Conservation (phyloP, 1,140 invertebrate species). For the Aphis gossypii region DNA sequence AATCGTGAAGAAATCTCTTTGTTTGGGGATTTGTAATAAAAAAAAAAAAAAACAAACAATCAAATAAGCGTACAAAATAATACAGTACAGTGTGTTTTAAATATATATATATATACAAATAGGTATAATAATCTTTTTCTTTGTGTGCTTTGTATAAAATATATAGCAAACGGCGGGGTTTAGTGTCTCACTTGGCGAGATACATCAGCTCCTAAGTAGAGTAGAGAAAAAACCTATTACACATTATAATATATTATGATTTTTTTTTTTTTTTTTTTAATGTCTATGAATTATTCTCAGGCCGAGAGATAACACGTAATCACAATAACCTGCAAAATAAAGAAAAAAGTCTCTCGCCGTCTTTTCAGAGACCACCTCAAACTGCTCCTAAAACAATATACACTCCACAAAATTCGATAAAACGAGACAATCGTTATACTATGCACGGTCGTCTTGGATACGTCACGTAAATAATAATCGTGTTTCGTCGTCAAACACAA, state of each 20-base stretch:
- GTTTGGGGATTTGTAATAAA: not conserved
- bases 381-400: not conserved
- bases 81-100: not conserved
- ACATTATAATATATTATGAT: not conserved
- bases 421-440: conserved; percentile 40
- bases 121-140: conserved; percentile 11
- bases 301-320: not conserved
- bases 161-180: not conserved
- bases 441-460: conserved; percentile 45
- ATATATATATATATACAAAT: not conserved
- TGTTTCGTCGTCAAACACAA: conserved; percentile 12
- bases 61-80: not conserved
- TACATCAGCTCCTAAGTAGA: not conserved
- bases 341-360: not conserved
- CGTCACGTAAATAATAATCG: conserved; percentile 47
- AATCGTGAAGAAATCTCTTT: conserved; percentile 8
- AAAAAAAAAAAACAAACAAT: not conserved
- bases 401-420: not conserved
- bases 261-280: conserved; percentile 34
- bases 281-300: conserved; percentile 3
- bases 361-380: not conserved
- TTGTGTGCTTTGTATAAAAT: not conserved
- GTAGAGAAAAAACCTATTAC: not conserved
- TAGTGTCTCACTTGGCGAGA: not conserved
- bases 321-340: not conserved